A percentile compares a stretch with the other conserved stretches of the same genome.
Evolutionary conservation across 2,797 vertebrate species (phyloP).

Genomic region (Acanthurus leucopareius): DNA sequence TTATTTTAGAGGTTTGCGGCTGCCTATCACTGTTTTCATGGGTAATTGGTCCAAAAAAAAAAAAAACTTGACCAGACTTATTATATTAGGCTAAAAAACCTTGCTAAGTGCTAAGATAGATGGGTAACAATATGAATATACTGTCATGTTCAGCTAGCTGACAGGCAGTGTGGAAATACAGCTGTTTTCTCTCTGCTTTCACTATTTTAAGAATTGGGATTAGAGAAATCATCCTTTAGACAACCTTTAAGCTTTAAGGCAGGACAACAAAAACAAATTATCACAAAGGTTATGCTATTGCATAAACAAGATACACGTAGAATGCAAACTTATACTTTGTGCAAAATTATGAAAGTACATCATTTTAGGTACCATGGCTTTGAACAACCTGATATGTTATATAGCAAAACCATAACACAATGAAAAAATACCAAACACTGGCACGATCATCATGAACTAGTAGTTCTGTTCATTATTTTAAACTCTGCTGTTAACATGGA

Average conservation of each 20-base stretch:
- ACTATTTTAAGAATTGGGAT: slow-evolving; percentile 31
- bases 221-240: slow-evolving; percentile 29
- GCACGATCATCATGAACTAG: not conserved
- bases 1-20: slow-evolving; percentile 26
- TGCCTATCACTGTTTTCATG: slow-evolving; percentile 41
- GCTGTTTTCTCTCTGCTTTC: slow-evolving; percentile 78
- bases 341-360: slow-evolving; percentile 11
- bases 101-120: slow-evolving; percentile 78
- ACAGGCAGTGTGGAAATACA: slow-evolving; percentile 84
- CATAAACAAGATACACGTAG: slow-evolving; percentile 13
- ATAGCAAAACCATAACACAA: not conserved
- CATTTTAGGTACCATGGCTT: slow-evolving; percentile 5
- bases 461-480: not conserved
- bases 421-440: not conserved
- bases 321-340: not conserved
- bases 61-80: slow-evolving; percentile 80
- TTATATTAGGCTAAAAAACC: slow-evolving; percentile 89
- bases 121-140: slow-evolving; percentile 86
- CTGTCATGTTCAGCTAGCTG: slow-evolving; percentile 84
- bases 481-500: slow-evolving; percentile 11
- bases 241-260: slow-evolving; percentile 20
- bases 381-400: slow-evolving; percentile 22
- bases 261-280: slow-evolving; percentile 32
- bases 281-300: slow-evolving; percentile 17
- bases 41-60: slow-evolving; percentile 37